Percentiles rank a stretch among this genome's conserved stretches.
Evolutionary conservation across 2,888 invertebrate genomes (phyloP).

Genomic region (Drosophila planitibia): DNA sequence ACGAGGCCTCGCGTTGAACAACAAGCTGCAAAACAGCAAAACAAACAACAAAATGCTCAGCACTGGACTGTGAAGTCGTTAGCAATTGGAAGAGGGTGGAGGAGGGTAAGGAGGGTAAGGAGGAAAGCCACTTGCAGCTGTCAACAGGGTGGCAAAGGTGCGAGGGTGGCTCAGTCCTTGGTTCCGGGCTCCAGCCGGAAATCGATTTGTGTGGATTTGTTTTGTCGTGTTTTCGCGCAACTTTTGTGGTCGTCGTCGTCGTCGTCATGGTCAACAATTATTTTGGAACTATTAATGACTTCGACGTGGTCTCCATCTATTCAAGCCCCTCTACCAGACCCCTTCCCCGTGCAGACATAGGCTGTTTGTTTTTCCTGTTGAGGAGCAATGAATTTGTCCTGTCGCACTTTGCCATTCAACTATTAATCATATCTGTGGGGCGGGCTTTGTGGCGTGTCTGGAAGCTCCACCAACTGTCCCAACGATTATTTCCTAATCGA

Average conservation of each 20-base stretch:
- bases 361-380: constrained; percentile 68
- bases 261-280: too few relatives aligned
- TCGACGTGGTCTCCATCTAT: constrained; percentile 45
- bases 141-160: constrained; percentile 53
- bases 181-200: too few relatives aligned
- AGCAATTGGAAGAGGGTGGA: constrained; percentile 13
- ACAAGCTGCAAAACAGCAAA: too few relatives aligned
- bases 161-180: too few relatives aligned
- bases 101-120: background rate
- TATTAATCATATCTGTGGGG: constrained; percentile 69
- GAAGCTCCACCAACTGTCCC: constrained; percentile 21
- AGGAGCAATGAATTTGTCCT: constrained; percentile 71
- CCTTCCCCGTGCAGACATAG: background rate
- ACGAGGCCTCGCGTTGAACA: constrained; percentile 58
- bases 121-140: constrained; percentile 67
- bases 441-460: constrained; percentile 30
- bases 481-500: constrained; percentile 46
- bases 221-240: too few relatives aligned
- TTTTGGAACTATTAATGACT: constrained; percentile 77
- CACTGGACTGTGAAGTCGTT: constrained; percentile 64
- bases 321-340: background rate
- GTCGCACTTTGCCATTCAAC: constrained; percentile 66
- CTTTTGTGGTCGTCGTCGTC: too few relatives aligned
- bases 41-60: constrained; percentile 66
- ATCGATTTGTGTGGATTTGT: too few relatives aligned